Percentiles rank a stretch among this genome's conserved stretches.
Conservation (phyloP, 2,113 vertebrate genomes). For the Bufo bufo region DNA sequence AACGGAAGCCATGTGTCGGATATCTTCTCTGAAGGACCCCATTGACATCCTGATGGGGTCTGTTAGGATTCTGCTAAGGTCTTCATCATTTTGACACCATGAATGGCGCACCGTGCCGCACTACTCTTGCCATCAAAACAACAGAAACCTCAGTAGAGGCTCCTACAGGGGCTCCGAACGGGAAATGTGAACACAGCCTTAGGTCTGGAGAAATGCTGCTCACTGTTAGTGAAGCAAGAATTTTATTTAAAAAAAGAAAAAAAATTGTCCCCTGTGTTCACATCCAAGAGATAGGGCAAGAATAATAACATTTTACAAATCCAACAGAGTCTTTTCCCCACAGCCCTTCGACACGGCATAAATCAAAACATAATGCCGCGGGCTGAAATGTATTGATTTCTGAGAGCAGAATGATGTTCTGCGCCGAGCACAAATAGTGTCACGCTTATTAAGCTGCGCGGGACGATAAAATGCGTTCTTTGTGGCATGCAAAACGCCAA, state of each 20-base stretch:
- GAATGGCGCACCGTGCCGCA: background rate
- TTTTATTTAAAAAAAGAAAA: background rate
- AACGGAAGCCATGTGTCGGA: too few species aligned
- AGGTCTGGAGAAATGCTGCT: background rate
- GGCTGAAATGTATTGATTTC: conserved; percentile 57
- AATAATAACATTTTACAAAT: conserved; percentile 55
- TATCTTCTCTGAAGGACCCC: background rate
- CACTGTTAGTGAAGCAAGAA: background rate
- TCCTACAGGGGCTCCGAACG: background rate
- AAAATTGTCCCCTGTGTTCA: background rate
- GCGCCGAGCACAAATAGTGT: conserved; percentile 37
- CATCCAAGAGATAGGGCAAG: conserved; percentile 27
- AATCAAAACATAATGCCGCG: conserved; percentile 50
- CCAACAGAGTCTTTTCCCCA: conserved; percentile 51
- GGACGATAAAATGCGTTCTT: conserved; percentile 22
- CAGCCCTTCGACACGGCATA: conserved; percentile 40
- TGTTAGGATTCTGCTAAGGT: background rate
- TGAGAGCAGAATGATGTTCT: conserved; percentile 32
- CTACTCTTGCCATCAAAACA: background rate
- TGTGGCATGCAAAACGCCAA: conserved; percentile 36
- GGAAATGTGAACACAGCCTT: background rate
- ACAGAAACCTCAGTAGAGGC: background rate
- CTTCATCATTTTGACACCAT: background rate
- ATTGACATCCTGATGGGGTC: background rate
- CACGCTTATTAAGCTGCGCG: conserved; percentile 46